Evolutionary conservation across 2,797 vertebrate species (phyloP), one percentile per base, ranked within the genome.

Genomic region (Ctenochaetus hawaiiensis): DNA sequence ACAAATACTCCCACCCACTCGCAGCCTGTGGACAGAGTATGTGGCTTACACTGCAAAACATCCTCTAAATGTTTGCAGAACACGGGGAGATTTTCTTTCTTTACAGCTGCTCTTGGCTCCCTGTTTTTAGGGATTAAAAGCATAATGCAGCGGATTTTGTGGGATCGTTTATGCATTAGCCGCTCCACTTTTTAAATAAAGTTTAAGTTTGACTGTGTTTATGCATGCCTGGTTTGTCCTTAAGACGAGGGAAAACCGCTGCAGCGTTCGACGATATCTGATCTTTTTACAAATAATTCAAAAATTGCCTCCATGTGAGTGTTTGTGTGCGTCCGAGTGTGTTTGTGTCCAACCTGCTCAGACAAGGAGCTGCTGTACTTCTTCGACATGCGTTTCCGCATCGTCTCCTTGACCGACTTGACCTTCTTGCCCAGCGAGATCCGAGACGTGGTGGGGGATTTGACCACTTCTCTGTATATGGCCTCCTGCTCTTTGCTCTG

Each of bases 331-430:
- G 45, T 39, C 23, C 8, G 12, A 8, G 10, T 51, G 58, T 49
- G 48, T 69, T 44, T 41, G 4, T 59, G 63, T 59, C 74, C 65
- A 69, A 99, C 98, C 97, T 99, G 98, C 79, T 98, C 97, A 58
- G 97, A 96, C 20, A 97, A 85, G 26, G 97, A 96, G 83, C 95
- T 97, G 92, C 96, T 97, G 56, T 99, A 99, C 85, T 99, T 99
- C 93, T 99, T 99, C 45, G 98, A 99, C 96, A 99, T 99, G 82
- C 97, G 96, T 84, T 99, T 99, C 94, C 97, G 98, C 98, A 99
- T 99, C 0, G 98, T 99, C 92, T 99, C 98, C 91, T 99, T 99
- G 53, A 99, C 98, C 0, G 98, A 99, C 87, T 98, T 99, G 88
- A 99, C 98, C 91, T 99, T 99, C 95, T 98, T 99, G 66, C 98